These are phyloP conservation scores for Drosophila nigromelanica DNA, from an alignment of 1,140 invertebrate species.

Conservation along the genomic window DNA sequence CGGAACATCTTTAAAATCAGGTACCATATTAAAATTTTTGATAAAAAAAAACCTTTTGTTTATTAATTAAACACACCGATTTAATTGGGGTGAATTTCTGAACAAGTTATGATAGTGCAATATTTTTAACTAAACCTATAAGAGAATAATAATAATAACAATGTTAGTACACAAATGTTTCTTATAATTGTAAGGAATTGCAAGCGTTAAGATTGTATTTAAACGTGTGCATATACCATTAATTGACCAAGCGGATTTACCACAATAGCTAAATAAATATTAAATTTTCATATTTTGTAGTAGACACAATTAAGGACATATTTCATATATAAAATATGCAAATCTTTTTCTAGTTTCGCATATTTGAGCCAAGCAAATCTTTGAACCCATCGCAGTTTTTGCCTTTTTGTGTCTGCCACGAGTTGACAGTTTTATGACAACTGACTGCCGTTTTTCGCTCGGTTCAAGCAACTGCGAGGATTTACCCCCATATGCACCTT, in stretches of 20 bases:
- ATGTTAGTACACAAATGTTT: too few species aligned
- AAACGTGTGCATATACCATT: too few species aligned
- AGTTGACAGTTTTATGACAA: conserved; percentile 76
- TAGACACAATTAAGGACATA: conserved; percentile 27
- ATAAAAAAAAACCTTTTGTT: too few species aligned
- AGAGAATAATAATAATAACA: too few species aligned
- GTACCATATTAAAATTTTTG: too few species aligned
- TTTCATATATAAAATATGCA: conserved; percentile 46
- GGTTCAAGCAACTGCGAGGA: conserved; percentile 32
- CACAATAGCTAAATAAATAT: background rate
- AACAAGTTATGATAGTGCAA: too few species aligned
- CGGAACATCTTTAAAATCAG: background rate
- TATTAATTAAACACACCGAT: too few species aligned
- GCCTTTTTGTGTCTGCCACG: conserved; percentile 40
- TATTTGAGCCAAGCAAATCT: conserved; percentile 31
- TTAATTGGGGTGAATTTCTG: too few species aligned
- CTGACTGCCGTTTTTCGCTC: conserved; percentile 18
- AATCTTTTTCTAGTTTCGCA: conserved; percentile 35
- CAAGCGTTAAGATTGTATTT: too few species aligned
- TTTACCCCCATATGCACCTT: conserved; percentile 10
- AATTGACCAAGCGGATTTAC: background rate
- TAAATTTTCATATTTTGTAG: background rate
- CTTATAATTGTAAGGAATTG: too few species aligned
- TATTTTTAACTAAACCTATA: too few species aligned
- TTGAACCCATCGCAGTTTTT: conserved; percentile 60